These are phyloP conservation scores for Salvator merianae DNA, from an alignment of 2,113 vertebrate genomes.

Conservation along the genomic window DNA sequence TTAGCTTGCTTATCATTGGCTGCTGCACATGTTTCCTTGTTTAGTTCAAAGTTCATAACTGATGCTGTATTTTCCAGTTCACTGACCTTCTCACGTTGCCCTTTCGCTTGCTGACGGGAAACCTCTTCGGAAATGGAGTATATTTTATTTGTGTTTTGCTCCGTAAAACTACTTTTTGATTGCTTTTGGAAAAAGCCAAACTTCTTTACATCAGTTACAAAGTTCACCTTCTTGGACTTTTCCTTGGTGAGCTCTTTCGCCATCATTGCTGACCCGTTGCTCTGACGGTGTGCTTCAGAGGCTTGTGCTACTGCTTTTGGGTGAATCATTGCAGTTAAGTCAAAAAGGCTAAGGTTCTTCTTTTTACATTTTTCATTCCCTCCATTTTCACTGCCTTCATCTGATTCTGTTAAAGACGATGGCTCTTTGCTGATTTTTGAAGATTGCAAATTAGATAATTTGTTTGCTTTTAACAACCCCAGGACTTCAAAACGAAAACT, in stretches of 20 bases:
- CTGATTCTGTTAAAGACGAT: constrained; percentile 75
- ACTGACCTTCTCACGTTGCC: constrained; percentile 62
- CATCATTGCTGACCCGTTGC: constrained; percentile 76
- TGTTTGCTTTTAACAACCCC: constrained; percentile 87
- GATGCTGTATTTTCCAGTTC: constrained; percentile 66
- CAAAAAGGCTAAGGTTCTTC: constrained; percentile 77
- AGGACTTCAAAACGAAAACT: constrained; percentile 98
- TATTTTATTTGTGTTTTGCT: constrained; percentile 76
- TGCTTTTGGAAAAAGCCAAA: constrained; percentile 81
- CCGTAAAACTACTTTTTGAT: constrained; percentile 70
- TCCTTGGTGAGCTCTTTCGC: constrained; percentile 71
- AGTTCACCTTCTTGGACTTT: constrained; percentile 75
- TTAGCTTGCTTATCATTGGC: constrained; percentile 51
- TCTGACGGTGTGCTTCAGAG: constrained; percentile 67
- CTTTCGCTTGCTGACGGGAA: constrained; percentile 69
- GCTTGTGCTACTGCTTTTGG: constrained; percentile 72
- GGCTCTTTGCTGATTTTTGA: constrained; percentile 67
- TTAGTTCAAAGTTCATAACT: constrained; percentile 65
- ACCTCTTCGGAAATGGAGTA: constrained; percentile 85
- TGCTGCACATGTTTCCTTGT: constrained; percentile 51
- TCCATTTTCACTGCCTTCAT: constrained; percentile 76
- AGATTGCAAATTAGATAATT: constrained; percentile 61
- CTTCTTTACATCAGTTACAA: constrained; percentile 76
- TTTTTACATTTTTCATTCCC: constrained; percentile 70
- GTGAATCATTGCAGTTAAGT: constrained; percentile 75